These are phyloP conservation scores for Drosophila gunungcola DNA, from an alignment of 1,140 invertebrate species.

Conservation along the genomic window DNA sequence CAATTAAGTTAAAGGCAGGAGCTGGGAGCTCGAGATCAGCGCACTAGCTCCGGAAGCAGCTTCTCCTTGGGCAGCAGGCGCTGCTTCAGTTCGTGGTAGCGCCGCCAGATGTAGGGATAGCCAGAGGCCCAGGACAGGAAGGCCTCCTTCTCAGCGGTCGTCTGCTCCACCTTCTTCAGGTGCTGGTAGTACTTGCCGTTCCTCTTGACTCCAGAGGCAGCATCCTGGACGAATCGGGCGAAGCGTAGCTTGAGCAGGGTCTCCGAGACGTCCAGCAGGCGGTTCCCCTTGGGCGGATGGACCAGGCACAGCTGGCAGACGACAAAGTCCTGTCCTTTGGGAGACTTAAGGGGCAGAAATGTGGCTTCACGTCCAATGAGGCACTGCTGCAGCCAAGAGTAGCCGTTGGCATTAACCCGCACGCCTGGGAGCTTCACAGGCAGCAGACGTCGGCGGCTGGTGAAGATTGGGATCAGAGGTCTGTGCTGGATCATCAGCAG, in stretches of 20 bases:
- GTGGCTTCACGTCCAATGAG: slow-evolving; percentile 75
- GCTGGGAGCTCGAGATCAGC: slow-evolving; percentile 35
- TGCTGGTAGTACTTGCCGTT: slow-evolving; percentile 78
- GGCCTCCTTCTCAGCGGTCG: slow-evolving; percentile 61
- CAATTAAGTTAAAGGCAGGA: not conserved
- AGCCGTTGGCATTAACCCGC: slow-evolving; percentile 72
- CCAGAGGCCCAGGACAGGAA: slow-evolving; percentile 67
- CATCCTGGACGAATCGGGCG: slow-evolving; percentile 66
- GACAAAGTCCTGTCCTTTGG: slow-evolving; percentile 59
- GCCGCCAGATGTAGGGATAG: slow-evolving; percentile 73
- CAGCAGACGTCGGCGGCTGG: slow-evolving; percentile 61
- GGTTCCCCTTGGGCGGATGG: slow-evolving; percentile 75
- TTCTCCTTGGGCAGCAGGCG: slow-evolving; percentile 68
- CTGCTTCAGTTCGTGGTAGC: slow-evolving; percentile 63
- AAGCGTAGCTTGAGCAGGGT: slow-evolving; percentile 75
- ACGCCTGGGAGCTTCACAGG: slow-evolving; percentile 76
- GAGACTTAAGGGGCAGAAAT: slow-evolving; percentile 67
- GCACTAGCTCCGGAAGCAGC: slow-evolving; percentile 75
- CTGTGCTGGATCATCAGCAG: slow-evolving; percentile 73
- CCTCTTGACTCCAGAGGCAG: slow-evolving; percentile 55
- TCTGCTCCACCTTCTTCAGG: slow-evolving; percentile 65
- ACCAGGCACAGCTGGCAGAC: slow-evolving; percentile 78
- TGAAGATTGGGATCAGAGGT: slow-evolving; percentile 71
- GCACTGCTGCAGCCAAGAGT: slow-evolving; percentile 77
- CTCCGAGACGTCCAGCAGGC: slow-evolving; percentile 71